A percentile compares a stretch with the other conserved stretches of the same genome.
Conservation (phyloP, 1,140 invertebrate species). For the Anastatus disparis region DNA sequence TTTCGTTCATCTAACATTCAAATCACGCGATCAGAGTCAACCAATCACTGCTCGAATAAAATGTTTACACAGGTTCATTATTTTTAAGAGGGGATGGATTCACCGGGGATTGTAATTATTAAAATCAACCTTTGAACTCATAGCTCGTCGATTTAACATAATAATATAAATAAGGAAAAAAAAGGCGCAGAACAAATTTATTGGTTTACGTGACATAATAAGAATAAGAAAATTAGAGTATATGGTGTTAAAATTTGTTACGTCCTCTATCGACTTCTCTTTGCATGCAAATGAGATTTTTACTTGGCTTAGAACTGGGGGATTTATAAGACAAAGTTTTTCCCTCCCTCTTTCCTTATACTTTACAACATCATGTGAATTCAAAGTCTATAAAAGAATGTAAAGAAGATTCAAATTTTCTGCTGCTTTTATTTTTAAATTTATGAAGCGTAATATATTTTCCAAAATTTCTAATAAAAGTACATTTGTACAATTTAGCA, state of each 20-base stretch:
- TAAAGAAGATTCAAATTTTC: background rate
- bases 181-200: background rate
- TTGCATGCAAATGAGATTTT: conserved; percentile 25
- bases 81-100: no score
- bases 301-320: background rate
- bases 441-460: no score
- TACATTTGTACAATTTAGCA: no score
- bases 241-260: conserved; percentile 14
- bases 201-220: background rate
- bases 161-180: no score
- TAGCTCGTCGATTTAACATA: no score
- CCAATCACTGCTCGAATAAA: no score
- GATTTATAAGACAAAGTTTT: background rate
- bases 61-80: no score
- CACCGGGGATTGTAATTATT: no score
- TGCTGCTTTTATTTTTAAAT: background rate
- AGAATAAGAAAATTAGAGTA: background rate
- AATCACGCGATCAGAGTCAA: no score
- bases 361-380: background rate
- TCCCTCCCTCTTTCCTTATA: background rate
- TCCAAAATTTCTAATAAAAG: no score
- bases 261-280: conserved; percentile 4
- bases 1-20: no score
- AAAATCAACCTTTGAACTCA: no score
- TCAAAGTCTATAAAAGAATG: background rate